Base-by-base conservation (phyloP, 2,113 vertebrate genomes). In the Xiphophorus maculatus region DNA sequence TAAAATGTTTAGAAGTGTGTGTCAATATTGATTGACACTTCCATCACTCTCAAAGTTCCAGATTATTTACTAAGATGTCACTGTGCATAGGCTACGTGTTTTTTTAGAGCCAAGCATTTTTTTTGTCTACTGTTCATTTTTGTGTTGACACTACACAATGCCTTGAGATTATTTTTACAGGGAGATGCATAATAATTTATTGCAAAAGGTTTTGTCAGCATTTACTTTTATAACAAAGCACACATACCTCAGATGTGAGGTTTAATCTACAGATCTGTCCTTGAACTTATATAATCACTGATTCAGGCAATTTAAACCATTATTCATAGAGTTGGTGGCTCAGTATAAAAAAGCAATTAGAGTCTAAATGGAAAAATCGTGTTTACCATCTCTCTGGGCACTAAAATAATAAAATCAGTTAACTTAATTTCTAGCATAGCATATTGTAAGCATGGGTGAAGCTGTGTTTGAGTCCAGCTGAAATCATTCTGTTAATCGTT, bases 21-120 rank as follows among this genome's bases (percentile, higher is more conserved):
- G 67, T 71, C 64, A 51, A 27, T 12, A 2, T 37, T 37, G 35
- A 37, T 37, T 37, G 35, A 37, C 35, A 37, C 35, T 37, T 14
- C 1, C 4, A 42, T 61, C 51, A 79, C 54, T 22, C 67, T 76
- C 25, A 28, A 71, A 40, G n/a, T 73, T 62, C 15, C 63, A 30
- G 37, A 15, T 62, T 58, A 48, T 48, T 19, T 19, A 48, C 14
- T 48, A 19, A 44, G 11, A 3, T 14, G 44, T 25, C 32, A 66
- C 5, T 66, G 25, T 11, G 44, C 4, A 7, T 42, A n/a, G n/a
- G n/a, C n/a, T n/a, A 42, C 4, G 5, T 25, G 25, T 54, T 6
- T 58, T 58, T 9, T 19, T 19, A 58, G 25, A 25, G 3, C 3
- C 22, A 58, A 10, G 44, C 40, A 19, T 58, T 58, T n/a, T 7